Percentiles rank a stretch among this genome's conserved stretches.
phyloP scores from a whole-genome alignment of 2,797 vertebrate species.

The Limosa lapponica region DNA sequence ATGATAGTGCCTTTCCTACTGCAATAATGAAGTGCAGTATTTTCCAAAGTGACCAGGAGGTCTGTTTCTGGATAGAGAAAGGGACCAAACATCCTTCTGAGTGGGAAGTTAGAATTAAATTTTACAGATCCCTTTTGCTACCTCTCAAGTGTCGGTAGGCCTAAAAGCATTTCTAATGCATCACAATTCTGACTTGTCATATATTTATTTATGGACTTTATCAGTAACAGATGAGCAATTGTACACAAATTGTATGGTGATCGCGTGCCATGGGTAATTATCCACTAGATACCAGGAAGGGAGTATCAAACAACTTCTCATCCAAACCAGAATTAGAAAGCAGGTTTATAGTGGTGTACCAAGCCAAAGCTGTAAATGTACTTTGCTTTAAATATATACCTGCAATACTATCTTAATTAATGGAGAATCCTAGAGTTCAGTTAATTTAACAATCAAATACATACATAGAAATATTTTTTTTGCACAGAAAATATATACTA shows the following conservation, averaged over 20 bases:
- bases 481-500: background rate
- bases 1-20: background rate
- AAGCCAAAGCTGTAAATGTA: background rate
- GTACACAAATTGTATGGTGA: background rate
- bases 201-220: slow-evolving; percentile 12
- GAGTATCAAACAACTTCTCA: background rate
- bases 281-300: background rate
- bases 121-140: background rate
- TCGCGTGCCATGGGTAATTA: background rate
- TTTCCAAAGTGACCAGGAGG: background rate
- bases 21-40: background rate
- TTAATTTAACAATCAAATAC: slow-evolving; percentile 16
- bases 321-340: slow-evolving; percentile 14
- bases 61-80: background rate
- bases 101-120: background rate
- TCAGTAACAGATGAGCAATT: background rate
- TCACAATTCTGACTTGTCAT: background rate
- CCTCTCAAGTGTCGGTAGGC: background rate
- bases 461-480: background rate
- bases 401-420: slow-evolving; percentile 38
- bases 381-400: background rate
- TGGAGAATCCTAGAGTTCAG: background rate
- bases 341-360: background rate
- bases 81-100: background rate
- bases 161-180: background rate